Base-by-base conservation (phyloP, 2,113 vertebrate species). In the Columba janthina region DNA sequence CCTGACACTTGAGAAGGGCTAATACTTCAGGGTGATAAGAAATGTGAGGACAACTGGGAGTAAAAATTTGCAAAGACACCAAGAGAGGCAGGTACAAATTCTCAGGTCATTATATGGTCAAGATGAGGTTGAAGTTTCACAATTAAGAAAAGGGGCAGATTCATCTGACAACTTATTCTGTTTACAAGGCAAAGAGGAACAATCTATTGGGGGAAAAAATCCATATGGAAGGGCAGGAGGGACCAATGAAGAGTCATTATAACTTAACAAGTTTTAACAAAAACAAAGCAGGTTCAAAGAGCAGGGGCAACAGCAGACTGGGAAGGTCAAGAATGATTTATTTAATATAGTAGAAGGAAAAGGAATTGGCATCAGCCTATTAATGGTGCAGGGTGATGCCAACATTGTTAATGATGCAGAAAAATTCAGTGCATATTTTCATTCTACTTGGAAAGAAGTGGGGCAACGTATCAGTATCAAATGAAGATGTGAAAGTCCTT, bases 51-150 rank as follows among this genome's bases (percentile, higher is more conserved):
- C 88, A 94, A 74, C 46, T 46, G 51, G n/a, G 31, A 94, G 28
- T 66, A 83, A 92, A 95, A 93, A 82, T 69, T 78, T 82, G 56
- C 74, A 83, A 92, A 92, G 66, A 78, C 60, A 75, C 16, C 54
- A 24, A 73, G 74, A 87, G 85, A 5, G 12, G 11, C 38, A 26
- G 69, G 40, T 66, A 93, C 78, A 66, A 58, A 88, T 44, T 76
- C 19, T 15, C 31, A 76, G 66, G 74, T 78, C 62, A 76, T 71
- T 85, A 73, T 64, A 60, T 46, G 84, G 79, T 75, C 80, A 91
- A 93, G 38, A 19, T 46, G 44, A 61, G 40, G 70, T 51, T 65
- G 88, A 95, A 48, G 5, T 71, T 91, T 85, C 74, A 90, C 78
- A 72, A 88, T 93, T 78, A 95, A 64, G 57, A 57, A 80, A 80